These are phyloP conservation scores for Tautogolabrus adspersus DNA, from an alignment of 2,113 vertebrate genomes.

Conservation along the genomic window DNA sequence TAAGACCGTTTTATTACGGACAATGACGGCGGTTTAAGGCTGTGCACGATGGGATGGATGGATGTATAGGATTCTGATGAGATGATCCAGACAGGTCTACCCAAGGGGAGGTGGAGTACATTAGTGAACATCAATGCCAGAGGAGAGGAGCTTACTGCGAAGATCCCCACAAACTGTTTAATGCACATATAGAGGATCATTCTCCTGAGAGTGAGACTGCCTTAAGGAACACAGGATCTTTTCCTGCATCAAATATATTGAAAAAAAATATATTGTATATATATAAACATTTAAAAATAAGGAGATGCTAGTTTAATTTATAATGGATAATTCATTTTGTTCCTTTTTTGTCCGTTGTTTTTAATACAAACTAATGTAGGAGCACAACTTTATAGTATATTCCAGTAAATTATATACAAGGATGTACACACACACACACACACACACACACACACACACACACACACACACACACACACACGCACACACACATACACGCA, in stretches of 20 bases:
- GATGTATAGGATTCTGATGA: slow-evolving; percentile 68
- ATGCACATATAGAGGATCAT: slow-evolving; percentile 14
- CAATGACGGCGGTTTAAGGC: slow-evolving; percentile 4
- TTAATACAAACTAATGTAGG: slow-evolving; percentile 9
- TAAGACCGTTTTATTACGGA: slow-evolving; percentile 57
- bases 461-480: neutral
- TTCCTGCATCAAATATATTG: slow-evolving; percentile 37
- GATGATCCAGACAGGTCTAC: slow-evolving; percentile 66
- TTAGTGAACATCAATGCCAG: slow-evolving; percentile 63
- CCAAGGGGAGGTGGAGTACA: slow-evolving; percentile 59
- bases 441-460: too few species aligned
- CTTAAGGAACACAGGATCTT: slow-evolving; percentile 19
- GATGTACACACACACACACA: neutral
- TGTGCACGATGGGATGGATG: slow-evolving; percentile 10
- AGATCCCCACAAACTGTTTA: slow-evolving; percentile 23
- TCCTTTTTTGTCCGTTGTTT: neutral
- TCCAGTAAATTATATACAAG: neutral
- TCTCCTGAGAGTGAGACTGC: slow-evolving; percentile 26
- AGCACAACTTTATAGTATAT: slow-evolving; percentile 12
- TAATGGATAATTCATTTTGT: slow-evolving; percentile 57
- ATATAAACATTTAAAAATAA: slow-evolving; percentile 47
- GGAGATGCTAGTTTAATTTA: slow-evolving; percentile 45
- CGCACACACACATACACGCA: too few species aligned
- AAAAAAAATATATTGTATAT: slow-evolving; percentile 39
- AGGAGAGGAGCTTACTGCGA: slow-evolving; percentile 28